Conservation (phyloP, 2,888 invertebrate genomes). For the Hemicrepidius hirtus region DNA sequence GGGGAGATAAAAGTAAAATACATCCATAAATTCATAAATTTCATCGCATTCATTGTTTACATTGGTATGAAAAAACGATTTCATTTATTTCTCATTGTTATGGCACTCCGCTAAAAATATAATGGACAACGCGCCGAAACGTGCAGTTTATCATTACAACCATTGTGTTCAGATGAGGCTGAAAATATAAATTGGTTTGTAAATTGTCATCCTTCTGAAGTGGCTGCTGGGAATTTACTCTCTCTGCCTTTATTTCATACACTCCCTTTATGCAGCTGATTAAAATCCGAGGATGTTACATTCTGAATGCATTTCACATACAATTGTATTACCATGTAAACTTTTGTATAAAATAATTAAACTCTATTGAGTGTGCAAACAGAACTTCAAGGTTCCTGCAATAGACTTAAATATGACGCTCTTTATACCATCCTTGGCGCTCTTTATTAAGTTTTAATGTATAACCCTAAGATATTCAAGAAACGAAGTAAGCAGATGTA, state of each 20-base stretch:
- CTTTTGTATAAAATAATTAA: not conserved
- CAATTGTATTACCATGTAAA: not conserved
- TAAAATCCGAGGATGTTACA: not conserved
- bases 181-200: slow-evolving; percentile 67
- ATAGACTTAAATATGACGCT: not conserved
- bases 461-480: too few species aligned
- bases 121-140: slow-evolving; percentile 63
- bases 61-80: slow-evolving; percentile 61
- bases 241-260: slow-evolving; percentile 42
- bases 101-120: slow-evolving; percentile 63
- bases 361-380: not conserved
- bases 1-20: slow-evolving; percentile 48
- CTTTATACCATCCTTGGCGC: too few species aligned
- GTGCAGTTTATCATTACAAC: slow-evolving; percentile 64
- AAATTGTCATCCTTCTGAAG: slow-evolving; percentile 59
- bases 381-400: not conserved
- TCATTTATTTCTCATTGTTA: slow-evolving; percentile 64
- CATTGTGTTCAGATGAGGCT: slow-evolving; percentile 64
- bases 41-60: slow-evolving; percentile 55
- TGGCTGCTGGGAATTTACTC: slow-evolving; percentile 44
- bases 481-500: too few species aligned
- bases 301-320: not conserved
- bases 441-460: too few species aligned
- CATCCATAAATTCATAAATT: slow-evolving; percentile 55
- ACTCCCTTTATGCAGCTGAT: slow-evolving; percentile 22